A percentile compares a stretch with the other conserved stretches of the same genome.
Evolutionary conservation across 2,888 invertebrate genomes (phyloP).

Genomic region (Epistrophe grossulariae): DNA sequence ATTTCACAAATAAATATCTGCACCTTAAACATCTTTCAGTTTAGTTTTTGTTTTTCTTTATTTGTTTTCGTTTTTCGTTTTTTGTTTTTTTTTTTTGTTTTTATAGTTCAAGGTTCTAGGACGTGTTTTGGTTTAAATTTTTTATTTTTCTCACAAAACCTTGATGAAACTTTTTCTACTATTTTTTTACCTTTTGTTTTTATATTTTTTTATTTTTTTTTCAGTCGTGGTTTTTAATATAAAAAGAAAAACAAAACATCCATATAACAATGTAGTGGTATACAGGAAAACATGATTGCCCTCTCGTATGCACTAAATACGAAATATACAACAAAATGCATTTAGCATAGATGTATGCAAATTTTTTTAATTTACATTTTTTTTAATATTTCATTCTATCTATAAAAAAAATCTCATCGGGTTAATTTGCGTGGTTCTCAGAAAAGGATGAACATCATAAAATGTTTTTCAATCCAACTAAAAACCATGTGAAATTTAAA

Average conservation of each 20-base stretch:
- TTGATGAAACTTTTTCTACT: conserved; percentile 23
- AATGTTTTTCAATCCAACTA: neutral
- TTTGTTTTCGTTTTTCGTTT: neutral
- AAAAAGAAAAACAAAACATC: conserved; percentile 8
- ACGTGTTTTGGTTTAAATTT: conserved; percentile 21
- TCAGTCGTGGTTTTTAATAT: conserved; percentile 24
- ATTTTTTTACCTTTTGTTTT: conserved; percentile 36
- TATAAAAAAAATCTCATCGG: neutral
- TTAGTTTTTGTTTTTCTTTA: neutral
- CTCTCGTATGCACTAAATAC: conserved; percentile 33
- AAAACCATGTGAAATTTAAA: conserved; percentile 24
- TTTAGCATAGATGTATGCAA: conserved; percentile 3
- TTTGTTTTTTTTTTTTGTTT: neutral
- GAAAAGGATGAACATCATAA: conserved; percentile 26
- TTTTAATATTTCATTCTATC: neutral
- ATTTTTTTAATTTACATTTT: conserved; percentile 43
- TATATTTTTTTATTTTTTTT: conserved; percentile 19
- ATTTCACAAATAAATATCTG: conserved; percentile 58
- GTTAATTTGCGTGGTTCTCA: conserved; percentile 2
- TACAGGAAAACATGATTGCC: conserved; percentile 54
- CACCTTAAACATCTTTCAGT: conserved; percentile 24
- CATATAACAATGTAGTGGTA: conserved; percentile 34
- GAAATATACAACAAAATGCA: conserved; percentile 15
- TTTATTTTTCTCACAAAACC: conserved; percentile 20
- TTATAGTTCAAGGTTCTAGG: conserved; percentile 31